Evolutionary conservation across 2,113 vertebrate species (phyloP), one percentile per base, ranked within the genome.

Genomic region (Dicerorhinus sumatrensis): DNA sequence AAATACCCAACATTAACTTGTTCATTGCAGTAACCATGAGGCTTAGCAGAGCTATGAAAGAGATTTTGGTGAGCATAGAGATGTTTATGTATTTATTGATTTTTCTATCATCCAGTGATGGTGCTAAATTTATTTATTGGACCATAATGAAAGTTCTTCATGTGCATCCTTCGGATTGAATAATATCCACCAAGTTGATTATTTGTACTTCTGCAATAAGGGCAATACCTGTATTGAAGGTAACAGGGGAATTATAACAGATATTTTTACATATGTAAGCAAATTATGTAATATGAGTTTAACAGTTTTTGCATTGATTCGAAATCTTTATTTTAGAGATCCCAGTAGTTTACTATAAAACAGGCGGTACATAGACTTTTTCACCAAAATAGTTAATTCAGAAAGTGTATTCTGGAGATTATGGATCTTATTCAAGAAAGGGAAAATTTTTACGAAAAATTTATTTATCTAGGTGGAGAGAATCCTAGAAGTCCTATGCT

Each of bases 271-370:
- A 56, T 56, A 21, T 80, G 39, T 39, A 62, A 87, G 3, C 54
- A 75, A 95, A 87, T 90, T 75, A 42, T 12, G 6, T 93, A 94
- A 62, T 70, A 25, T 33, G n/a, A 88, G 14, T n/a, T 73, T 96
- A 46, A 39, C 5, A 86, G 25, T 62, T 89, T 95, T 95, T 93
- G 23, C 54, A 82, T 81, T 94, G 25, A 75, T 88, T 18, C 5
- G 77, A 56, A 83, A 88, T 73, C 42, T 91, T 84, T 94, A 79
- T 86, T 92, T 96, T 80, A 94, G 94, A 93, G 63, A 97, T 72
- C 31, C 33, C 14, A 83, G 17, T 29, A 93, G 31, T 86, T 97
- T 93, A 89, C 14, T 92, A 56, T 76, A 82, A 93, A 96, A 96
- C 6, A 75, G 62, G 6, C 6, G 88, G n/a, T 51, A 60, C 20